Percentiles rank a stretch among this genome's conserved stretches.
These are phyloP conservation scores for Mandrillus leucophaeus DNA, from an alignment of 2,113 vertebrate species.

Conservation along the genomic window DNA sequence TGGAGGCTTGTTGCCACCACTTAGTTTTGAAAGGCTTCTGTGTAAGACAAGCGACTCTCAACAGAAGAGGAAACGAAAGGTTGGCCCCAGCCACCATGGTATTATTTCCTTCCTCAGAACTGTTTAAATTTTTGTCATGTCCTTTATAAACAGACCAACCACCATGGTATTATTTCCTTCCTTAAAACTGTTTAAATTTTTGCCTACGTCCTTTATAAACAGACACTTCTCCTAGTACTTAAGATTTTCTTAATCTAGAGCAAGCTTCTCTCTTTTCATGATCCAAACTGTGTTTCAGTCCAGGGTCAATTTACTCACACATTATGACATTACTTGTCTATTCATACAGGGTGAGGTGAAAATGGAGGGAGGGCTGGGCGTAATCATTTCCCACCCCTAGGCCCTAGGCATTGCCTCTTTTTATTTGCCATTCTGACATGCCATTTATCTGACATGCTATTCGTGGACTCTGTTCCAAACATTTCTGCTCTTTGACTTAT, in stretches of 20 bases:
- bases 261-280: not conserved
- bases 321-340: not conserved
- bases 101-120: slow-evolving; percentile 67
- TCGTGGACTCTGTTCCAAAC: not conserved
- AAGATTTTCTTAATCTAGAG: not conserved
- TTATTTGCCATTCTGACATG: not conserved
- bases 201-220: slow-evolving; percentile 21
- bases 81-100: not conserved
- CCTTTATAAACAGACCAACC: slow-evolving; percentile 1
- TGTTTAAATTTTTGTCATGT: slow-evolving; percentile 31
- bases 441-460: not conserved
- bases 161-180: slow-evolving; percentile 50
- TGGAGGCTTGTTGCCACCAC: not conserved
- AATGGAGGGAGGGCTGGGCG: not conserved
- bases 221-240: not conserved
- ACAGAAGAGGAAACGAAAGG: slow-evolving; percentile 65
- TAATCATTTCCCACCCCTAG: not conserved
- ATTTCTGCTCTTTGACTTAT: not conserved
- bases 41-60: slow-evolving; percentile 9
- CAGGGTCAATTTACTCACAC: not conserved
- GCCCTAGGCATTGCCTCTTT: not conserved
- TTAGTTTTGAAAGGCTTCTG: slow-evolving; percentile 50
- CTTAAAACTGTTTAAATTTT: slow-evolving; percentile 58
- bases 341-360: not conserved
- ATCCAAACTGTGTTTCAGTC: not conserved